A percentile compares a stretch with the other conserved stretches of the same genome.
phyloP scores from a whole-genome alignment of 2,888 invertebrate species.

The Acanthosepion lycidas region DNA sequence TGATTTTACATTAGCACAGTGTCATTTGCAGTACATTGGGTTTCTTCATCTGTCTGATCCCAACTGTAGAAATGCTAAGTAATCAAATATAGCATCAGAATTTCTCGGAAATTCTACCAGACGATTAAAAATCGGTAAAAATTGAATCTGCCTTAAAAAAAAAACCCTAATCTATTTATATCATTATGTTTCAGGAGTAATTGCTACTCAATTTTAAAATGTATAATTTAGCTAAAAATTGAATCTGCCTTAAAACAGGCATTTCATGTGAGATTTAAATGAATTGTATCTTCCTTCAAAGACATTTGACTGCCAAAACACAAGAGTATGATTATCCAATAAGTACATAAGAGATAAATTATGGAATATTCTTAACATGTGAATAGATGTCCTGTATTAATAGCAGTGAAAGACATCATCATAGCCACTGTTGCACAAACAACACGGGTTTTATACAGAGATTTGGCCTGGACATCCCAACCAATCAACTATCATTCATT shows the following conservation, averaged over 20 bases:
- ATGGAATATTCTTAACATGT: background rate
- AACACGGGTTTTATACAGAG: background rate
- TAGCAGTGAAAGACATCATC: background rate
- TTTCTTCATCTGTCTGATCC: background rate
- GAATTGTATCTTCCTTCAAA: background rate
- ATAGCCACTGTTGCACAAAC: background rate
- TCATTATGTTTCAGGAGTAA: background rate
- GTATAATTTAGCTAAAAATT: background rate
- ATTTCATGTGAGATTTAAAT: background rate
- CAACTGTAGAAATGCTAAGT: background rate
- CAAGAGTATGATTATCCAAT: background rate
- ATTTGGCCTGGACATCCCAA: background rate
- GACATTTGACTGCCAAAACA: background rate
- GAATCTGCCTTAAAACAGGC: constrained; percentile 9
- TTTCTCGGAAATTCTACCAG: background rate
- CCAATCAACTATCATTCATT: background rate
- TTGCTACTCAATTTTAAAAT: background rate
- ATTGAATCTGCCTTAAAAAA: background rate
- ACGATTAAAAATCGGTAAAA: background rate
- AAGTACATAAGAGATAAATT: background rate
- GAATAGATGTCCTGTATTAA: background rate
- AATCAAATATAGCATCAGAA: no score
- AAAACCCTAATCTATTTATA: background rate
- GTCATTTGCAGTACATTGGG: background rate
- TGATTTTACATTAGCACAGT: no score